A percentile compares a stretch with the other conserved stretches of the same genome.
phyloP scores from a whole-genome alignment of 2,113 vertebrate species.

The Dunckerocampus dactyliophorus region DNA sequence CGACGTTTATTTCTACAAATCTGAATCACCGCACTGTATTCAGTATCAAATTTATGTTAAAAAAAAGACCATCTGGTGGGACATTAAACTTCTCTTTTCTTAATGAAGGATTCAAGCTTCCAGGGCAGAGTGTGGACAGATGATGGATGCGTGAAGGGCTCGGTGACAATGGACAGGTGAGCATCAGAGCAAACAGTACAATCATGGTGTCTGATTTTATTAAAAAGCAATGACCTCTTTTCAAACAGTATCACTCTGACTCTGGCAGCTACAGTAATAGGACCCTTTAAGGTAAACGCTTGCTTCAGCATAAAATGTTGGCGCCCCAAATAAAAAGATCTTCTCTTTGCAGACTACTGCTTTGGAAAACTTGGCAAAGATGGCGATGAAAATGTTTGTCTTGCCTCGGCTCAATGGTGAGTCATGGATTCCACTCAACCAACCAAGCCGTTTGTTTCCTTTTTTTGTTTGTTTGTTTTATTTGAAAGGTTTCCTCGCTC shows the following conservation, averaged over 20 bases:
- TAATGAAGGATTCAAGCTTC: constrained; percentile 33
- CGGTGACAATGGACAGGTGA: constrained; percentile 51
- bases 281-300: constrained; percentile 51
- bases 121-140: constrained; percentile 24
- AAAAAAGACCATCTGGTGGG: background rate
- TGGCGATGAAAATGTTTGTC: accelerated
- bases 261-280: constrained; percentile 46
- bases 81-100: background rate
- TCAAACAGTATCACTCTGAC: constrained; percentile 51
- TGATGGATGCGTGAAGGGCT: constrained; percentile 37
- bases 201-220: background rate
- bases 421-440: background rate
- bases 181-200: constrained; percentile 7
- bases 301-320: too few relatives aligned
- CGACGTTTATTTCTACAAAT: too few relatives aligned
- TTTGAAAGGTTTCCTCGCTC: too few relatives aligned
- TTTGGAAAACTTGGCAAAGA: background rate
- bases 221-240: background rate
- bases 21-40: too few relatives aligned
- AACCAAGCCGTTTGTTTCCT: background rate
- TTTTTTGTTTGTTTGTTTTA: too few relatives aligned
- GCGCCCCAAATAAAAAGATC: too few relatives aligned
- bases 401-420: constrained; percentile 50
- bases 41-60: background rate
- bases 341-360: constrained; percentile 40